phyloP scores from a whole-genome alignment of 2,113 vertebrate genomes.

The Melozone crissalis region DNA sequence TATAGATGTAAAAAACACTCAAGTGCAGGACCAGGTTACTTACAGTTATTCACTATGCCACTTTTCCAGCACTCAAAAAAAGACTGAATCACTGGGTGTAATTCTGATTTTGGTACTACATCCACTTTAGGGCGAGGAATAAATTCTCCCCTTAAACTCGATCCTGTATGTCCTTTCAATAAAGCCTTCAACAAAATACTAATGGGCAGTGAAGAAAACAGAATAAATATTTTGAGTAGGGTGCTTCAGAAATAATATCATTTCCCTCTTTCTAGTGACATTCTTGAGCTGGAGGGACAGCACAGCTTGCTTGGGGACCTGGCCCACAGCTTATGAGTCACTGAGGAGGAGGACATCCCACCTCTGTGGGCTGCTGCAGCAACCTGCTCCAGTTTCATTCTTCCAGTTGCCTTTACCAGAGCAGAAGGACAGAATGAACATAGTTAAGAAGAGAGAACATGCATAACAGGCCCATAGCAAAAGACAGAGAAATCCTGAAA shows the following conservation, averaged over 20 bases:
- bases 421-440: neutral
- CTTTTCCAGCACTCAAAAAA: neutral
- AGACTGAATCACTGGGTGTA: neutral
- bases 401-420: neutral
- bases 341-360: neutral
- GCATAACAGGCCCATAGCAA: neutral
- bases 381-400: neutral
- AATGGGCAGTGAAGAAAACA: neutral
- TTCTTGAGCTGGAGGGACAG: neutral
- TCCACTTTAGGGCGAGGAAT: neutral
- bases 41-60: neutral
- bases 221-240: neutral
- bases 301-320: neutral
- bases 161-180: neutral
- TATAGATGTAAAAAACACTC: neutral
- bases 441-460: neutral
- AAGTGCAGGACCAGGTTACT: neutral
- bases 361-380: accelerated
- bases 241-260: neutral
- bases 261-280: neutral
- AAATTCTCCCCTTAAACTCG: neutral
- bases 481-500: neutral
- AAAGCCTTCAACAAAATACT: neutral
- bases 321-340: neutral
- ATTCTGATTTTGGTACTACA: neutral